A percentile compares a stretch with the other conserved stretches of the same genome.
phyloP scores from a whole-genome alignment of 2,797 vertebrate genomes.

The Coranthus polyacanthus region DNA sequence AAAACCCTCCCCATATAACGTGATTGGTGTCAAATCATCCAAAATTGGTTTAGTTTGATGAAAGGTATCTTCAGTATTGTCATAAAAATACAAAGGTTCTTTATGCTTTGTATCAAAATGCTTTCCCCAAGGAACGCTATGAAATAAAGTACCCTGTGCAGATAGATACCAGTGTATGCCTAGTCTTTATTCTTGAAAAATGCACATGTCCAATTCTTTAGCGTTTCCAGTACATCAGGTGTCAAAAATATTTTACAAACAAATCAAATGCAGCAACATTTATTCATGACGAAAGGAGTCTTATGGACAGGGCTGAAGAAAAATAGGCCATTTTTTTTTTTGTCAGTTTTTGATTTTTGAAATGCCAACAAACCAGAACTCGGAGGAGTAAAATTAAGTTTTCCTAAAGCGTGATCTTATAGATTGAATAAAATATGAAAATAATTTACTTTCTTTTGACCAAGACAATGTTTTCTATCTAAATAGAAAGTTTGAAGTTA shows the following conservation, averaged over 20 bases:
- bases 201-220: conserved; percentile 77
- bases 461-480: conserved; percentile 92
- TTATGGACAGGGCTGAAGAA: conserved; percentile 88
- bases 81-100: conserved; percentile 90
- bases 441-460: conserved; percentile 89
- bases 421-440: conserved; percentile 80
- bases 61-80: conserved; percentile 77
- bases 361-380: conserved; percentile 91
- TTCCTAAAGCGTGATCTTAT: conserved; percentile 75
- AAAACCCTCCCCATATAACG: conserved; percentile 66
- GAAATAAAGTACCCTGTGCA: conserved; percentile 89
- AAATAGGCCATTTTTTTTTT: conserved; percentile 76
- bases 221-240: conserved; percentile 88
- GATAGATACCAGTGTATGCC: conserved; percentile 86
- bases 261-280: conserved; percentile 88
- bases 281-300: conserved; percentile 89
- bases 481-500: conserved; percentile 91
- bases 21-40: conserved; percentile 81
- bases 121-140: conserved; percentile 78
- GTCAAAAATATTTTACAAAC: conserved; percentile 89
- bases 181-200: conserved; percentile 82
- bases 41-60: conserved; percentile 79
- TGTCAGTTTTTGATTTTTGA: conserved; percentile 78
- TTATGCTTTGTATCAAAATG: conserved; percentile 86
- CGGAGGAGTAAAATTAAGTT: conserved; percentile 85